Base-by-base conservation (phyloP, 1,140 invertebrate species). In the Cydia strobilella region DNA sequence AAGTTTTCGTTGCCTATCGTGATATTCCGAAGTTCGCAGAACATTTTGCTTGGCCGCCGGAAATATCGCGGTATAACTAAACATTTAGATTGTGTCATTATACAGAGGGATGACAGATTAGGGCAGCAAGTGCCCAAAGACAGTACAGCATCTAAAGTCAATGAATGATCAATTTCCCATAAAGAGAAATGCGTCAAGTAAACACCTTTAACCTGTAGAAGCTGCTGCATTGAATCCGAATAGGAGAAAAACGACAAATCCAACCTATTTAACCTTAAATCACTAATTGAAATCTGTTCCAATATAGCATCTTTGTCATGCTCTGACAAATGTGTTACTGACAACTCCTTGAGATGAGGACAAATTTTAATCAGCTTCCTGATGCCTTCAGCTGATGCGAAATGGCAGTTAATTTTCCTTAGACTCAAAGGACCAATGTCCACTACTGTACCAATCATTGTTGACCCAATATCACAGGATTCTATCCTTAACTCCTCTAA, bases 381-480 rank as follows among this genome's bases (percentile, higher is more conserved):
- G 73, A 93, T 87, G 79, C 91, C 88, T 48, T 90, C 88, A 3
- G 88, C 86, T 12, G 91, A 90, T 54, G 87, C 89, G 76, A 92
- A 93, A 78, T 93, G 90, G 73, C 87, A 90, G 66, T 93, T 93
- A 12, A 93, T 88, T 84, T 91, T 93, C 15, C 83, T 83, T 35
- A 93, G 83, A 79, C 84, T 86, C 6, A 93, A 80, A 10, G 92
- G 92, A 3, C 87, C 88, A 72, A 93, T 87, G 5, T 86, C 82
- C 31, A 84, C 74, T 18, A 84, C 81, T 13, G 88, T 85, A 35
- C 82, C 78, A 13, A 93, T 90, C 12, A 93, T 84, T 5, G 91
- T 93, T 0, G 93, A 89, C 7, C 93, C 92, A 59, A 93, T 90
- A 80, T 93, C 92, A 75, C 93, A 93, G 10, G 93, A 92, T 66